Evolutionary conservation across 2,797 vertebrate genomes (phyloP).

Genomic region (Poecilia velifera): DNA sequence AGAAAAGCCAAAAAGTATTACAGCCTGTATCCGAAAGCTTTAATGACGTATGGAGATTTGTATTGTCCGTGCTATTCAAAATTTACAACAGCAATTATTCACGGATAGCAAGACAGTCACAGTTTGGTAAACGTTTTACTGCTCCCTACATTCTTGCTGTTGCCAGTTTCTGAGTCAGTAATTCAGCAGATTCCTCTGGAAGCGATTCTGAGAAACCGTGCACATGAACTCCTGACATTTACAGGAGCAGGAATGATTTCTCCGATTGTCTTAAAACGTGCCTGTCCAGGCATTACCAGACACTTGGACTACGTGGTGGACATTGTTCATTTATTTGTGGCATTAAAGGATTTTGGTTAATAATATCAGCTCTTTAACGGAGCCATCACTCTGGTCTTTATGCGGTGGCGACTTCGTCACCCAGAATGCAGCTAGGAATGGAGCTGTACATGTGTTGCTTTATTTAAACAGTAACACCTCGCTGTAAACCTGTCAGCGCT

Average conservation of each 20-base stretch:
- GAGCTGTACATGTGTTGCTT: slow-evolving; percentile 46
- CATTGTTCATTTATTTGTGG: slow-evolving; percentile 51
- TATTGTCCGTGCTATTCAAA: slow-evolving; percentile 70
- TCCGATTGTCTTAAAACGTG: slow-evolving; percentile 9
- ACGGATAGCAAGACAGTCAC: slow-evolving; percentile 65
- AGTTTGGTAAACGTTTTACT: slow-evolving; percentile 69
- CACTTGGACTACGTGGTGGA: neutral
- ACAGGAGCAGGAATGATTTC: slow-evolving; percentile 16
- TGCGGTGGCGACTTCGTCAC: slow-evolving; percentile 66
- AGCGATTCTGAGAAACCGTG: slow-evolving; percentile 68
- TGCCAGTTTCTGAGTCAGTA: slow-evolving; percentile 71
- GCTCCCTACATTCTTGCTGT: slow-evolving; percentile 63
- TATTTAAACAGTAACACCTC: slow-evolving; percentile 70
- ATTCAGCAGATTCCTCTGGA: slow-evolving; percentile 77
- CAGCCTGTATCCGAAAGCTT: slow-evolving; percentile 83
- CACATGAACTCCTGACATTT: slow-evolving; percentile 31
- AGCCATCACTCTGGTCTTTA: slow-evolving; percentile 72
- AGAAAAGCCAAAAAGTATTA: slow-evolving; percentile 71
- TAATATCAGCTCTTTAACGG: slow-evolving; percentile 53
- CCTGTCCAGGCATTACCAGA: neutral
- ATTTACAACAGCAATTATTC: slow-evolving; percentile 81
- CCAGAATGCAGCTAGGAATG: slow-evolving; percentile 54
- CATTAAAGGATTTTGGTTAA: slow-evolving; percentile 57
- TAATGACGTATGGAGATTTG: slow-evolving; percentile 76
- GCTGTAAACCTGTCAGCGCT: slow-evolving; percentile 75